Percentiles rank a stretch among this genome's conserved stretches.
Evolutionary conservation across 2,888 invertebrate species (phyloP).

Genomic region (Yponomeuta sedellus): DNA sequence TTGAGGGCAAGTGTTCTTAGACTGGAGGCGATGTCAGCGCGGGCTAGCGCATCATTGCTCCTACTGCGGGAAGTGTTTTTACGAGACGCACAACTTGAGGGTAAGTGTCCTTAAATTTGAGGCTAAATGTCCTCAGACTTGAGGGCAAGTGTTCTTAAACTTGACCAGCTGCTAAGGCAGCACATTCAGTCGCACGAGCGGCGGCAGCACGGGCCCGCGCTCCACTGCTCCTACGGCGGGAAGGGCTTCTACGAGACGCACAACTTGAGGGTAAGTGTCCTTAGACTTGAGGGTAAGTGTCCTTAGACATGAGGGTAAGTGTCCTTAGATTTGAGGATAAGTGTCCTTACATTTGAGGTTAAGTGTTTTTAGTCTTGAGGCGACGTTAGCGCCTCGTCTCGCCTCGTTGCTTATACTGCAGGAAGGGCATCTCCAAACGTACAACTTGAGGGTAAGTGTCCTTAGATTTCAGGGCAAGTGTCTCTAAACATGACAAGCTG

Average conservation of each 20-base stretch:
- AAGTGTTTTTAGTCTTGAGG: neutral
- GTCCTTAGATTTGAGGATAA: neutral
- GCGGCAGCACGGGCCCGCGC: slow-evolving; percentile 42
- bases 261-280: slow-evolving; percentile 44
- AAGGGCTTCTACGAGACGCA: slow-evolving; percentile 63
- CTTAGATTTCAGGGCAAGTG: neutral
- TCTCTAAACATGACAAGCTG: no score
- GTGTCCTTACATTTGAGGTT: neutral
- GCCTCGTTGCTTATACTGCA: no score
- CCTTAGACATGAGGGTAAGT: neutral
- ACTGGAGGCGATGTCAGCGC: slow-evolving; percentile 35
- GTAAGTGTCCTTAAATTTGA: slow-evolving; percentile 27
- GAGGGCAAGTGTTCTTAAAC: no score
- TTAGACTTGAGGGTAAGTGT: neutral
- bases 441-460: neutral
- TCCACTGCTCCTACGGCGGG: slow-evolving; percentile 58
- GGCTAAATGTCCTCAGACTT: neutral
- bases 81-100: slow-evolving; percentile 54
- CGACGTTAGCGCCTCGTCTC: no score
- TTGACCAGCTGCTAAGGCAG: slow-evolving; percentile 44
- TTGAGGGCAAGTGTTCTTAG: no score
- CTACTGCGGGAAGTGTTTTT: slow-evolving; percentile 64
- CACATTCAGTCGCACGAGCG: slow-evolving; percentile 61
- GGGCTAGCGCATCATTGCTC: slow-evolving; percentile 54
- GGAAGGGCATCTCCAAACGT: no score